Evolutionary conservation across 1,140 invertebrate species (phyloP).

Genomic region (Tribolium madens): DNA sequence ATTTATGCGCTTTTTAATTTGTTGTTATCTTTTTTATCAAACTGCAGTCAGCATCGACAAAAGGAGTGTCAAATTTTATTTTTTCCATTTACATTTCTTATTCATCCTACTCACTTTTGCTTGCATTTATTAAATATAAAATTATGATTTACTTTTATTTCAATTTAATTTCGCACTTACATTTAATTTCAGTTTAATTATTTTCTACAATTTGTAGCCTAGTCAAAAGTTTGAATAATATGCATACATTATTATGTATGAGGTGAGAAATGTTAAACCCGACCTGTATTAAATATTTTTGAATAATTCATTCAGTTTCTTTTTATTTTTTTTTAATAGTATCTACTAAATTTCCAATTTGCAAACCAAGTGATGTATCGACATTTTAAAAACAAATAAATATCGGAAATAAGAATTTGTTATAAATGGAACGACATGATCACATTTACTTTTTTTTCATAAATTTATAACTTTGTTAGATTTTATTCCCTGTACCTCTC

Average conservation of each 20-base stretch:
- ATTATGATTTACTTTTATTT: neutral
- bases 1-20: conserved; percentile 17
- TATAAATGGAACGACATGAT: no score
- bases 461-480: no score
- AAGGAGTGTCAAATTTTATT: no score
- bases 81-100: no score
- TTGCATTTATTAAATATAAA: neutral
- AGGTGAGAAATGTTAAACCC: neutral
- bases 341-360: no score
- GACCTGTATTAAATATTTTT: neutral
- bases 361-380: no score
- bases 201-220: neutral
- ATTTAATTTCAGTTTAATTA: neutral
- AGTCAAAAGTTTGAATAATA: neutral
- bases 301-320: neutral
- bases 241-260: neutral
- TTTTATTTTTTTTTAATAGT: no score
- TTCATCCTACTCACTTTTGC: neutral
- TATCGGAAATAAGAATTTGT: no score
- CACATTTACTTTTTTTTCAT: no score
- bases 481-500: no score
- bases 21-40: neutral
- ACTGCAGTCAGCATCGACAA: neutral
- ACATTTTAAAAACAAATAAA: no score
- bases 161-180: neutral